A percentile compares a stretch with the other conserved stretches of the same genome.
phyloP scores from a whole-genome alignment of 2,888 invertebrate genomes.

The Drosophila affinis region DNA sequence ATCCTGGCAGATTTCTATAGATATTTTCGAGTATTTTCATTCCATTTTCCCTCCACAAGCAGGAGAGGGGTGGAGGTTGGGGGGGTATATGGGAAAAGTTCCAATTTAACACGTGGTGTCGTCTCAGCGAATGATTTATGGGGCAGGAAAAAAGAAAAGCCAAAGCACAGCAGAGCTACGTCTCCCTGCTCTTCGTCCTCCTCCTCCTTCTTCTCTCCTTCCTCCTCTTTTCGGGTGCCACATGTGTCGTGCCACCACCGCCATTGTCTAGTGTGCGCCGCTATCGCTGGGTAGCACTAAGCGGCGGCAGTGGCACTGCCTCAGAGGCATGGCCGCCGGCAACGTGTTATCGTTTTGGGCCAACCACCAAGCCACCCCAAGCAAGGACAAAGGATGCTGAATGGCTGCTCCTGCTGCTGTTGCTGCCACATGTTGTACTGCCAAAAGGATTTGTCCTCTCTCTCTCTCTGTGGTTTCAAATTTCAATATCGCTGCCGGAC shows the following conservation, averaged over 20 bases:
- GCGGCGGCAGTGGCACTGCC: conserved; percentile 43
- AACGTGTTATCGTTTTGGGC: conserved; percentile 25
- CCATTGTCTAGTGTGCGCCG: conserved; percentile 65
- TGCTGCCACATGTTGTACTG: conserved; percentile 47
- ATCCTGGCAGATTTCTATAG: conserved; percentile 12
- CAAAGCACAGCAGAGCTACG: conserved; percentile 49
- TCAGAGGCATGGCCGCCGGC: conserved; percentile 19
- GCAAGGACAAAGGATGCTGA: conserved; percentile 16
- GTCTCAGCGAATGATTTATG: conserved; percentile 79
- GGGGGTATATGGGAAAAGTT: conserved; percentile 76
- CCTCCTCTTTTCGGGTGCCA: conserved; percentile 17
- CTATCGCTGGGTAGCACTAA: conserved; percentile 62
- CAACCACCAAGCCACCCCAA: conserved; percentile 33
- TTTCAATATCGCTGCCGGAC: conserved; percentile 64
- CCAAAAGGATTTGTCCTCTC: conserved; percentile 46
- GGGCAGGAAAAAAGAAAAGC: conserved; percentile 53
- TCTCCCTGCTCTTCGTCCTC: neutral
- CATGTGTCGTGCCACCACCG: conserved; percentile 62
- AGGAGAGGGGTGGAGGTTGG: conserved; percentile 24
- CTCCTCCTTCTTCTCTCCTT: no score
- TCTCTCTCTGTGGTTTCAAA: conserved; percentile 57
- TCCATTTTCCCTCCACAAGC: conserved; percentile 59
- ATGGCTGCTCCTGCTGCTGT: conserved; percentile 14
- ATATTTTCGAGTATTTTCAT: conserved; percentile 37
- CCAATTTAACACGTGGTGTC: conserved; percentile 80